phyloP scores from a whole-genome alignment of 2,797 vertebrate species.

The Rallus crepitans region DNA sequence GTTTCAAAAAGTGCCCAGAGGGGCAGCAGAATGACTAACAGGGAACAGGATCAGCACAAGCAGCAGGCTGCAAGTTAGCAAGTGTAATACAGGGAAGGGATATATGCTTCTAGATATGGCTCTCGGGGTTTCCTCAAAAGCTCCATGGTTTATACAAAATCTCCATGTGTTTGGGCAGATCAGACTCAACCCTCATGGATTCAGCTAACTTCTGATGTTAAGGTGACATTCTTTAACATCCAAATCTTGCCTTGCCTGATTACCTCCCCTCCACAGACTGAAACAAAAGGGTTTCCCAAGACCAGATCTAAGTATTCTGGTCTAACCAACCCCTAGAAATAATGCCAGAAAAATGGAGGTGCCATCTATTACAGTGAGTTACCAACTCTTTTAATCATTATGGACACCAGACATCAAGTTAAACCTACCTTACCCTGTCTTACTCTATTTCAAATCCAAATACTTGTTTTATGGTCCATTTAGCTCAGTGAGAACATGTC shows the following conservation, averaged over 20 bases:
- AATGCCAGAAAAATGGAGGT: background rate
- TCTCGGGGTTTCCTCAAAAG: background rate
- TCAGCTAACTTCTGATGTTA: background rate
- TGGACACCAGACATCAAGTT: background rate
- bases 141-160: background rate
- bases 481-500: fast-evolving
- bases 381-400: background rate
- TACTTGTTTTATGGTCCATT: too few species aligned
- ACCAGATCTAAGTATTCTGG: background rate
- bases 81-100: fast-evolving
- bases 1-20: background rate
- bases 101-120: background rate
- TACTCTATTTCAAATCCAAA: background rate
- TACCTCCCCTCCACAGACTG: background rate
- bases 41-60: background rate
- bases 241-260: background rate
- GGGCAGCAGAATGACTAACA: background rate
- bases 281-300: background rate
- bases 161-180: background rate
- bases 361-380: background rate
- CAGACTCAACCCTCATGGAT: background rate
- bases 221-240: too few species aligned
- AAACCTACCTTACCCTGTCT: background rate
- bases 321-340: background rate
- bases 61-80: background rate